phyloP scores from a whole-genome alignment of 1,140 invertebrate genomes.

The Reticulitermes speratus region DNA sequence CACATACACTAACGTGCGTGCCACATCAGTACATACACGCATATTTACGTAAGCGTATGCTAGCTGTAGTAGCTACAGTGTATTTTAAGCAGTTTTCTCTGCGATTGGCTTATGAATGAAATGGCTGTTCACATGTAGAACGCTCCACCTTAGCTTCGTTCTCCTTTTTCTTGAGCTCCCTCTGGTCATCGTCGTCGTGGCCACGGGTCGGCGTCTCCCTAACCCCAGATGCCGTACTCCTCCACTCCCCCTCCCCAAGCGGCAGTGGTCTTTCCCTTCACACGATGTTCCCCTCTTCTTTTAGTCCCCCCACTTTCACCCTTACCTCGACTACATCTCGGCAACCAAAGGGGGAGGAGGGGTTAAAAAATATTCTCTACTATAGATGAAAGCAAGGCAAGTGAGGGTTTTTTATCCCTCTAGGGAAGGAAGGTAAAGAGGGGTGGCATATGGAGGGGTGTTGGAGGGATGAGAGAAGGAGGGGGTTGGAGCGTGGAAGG shows the following conservation, averaged over 20 bases:
- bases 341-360: conserved; percentile 5
- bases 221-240: neutral
- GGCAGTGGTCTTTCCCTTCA: neutral
- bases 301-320: conserved; percentile 16
- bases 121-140: no score
- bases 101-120: no score
- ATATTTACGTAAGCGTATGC: no score
- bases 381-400: conserved; percentile 28
- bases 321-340: conserved; percentile 19
- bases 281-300: conserved; percentile 11
- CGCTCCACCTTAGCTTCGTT: neutral
- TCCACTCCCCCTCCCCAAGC: neutral
- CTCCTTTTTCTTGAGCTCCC: neutral
- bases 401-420: conserved; percentile 23
- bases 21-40: no score
- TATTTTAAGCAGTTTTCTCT: no score
- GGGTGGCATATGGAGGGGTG: conserved; percentile 17
- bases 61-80: no score
- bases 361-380: conserved; percentile 13
- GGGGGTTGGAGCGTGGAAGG: neutral
- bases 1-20: no score
- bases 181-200: neutral
- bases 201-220: conserved; percentile 4
- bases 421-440: conserved; percentile 23
- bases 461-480: conserved; percentile 6